phyloP scores from a whole-genome alignment of 2,113 vertebrate species.

The Brienomyrus longianalis region DNA sequence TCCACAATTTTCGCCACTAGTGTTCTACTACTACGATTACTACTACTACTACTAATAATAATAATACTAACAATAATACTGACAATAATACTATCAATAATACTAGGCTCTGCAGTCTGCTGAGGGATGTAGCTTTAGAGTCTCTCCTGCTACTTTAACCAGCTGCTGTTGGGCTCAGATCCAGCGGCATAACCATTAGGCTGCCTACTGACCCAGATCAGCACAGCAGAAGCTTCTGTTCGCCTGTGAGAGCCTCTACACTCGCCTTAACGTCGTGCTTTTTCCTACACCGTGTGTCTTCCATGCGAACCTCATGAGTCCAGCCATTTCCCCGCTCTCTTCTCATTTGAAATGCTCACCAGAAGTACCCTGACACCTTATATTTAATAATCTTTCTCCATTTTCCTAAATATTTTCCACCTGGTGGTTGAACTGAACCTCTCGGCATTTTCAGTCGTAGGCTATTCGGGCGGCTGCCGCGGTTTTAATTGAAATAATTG shows the following conservation, averaged over 20 bases:
- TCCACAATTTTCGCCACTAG: not conserved
- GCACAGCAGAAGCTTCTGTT: not conserved
- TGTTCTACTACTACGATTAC: not conserved
- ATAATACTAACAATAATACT: not conserved
- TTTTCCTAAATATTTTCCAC: not conserved
- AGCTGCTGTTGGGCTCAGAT: not conserved
- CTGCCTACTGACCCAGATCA: not conserved
- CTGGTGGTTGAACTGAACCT: not conserved
- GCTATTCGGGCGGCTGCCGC: conserved; percentile 11
- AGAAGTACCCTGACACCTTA: not conserved
- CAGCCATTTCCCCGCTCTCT: not conserved
- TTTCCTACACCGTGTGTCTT: not conserved
- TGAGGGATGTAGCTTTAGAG: not conserved
- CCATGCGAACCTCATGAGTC: not conserved
- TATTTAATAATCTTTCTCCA: not conserved
- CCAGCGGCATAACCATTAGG: not conserved
- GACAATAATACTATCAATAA: not conserved
- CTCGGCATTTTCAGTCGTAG: not conserved
- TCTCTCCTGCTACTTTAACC: not conserved
- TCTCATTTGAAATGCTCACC: not conserved
- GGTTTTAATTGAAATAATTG: conserved; percentile 34
- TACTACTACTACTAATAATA: not conserved
- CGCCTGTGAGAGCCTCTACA: not conserved
- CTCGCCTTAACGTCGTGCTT: not conserved
- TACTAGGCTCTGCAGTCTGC: not conserved